These are phyloP conservation scores for Callospermophilus lateralis DNA, from an alignment of 2,113 vertebrate species.

Conservation along the genomic window DNA sequence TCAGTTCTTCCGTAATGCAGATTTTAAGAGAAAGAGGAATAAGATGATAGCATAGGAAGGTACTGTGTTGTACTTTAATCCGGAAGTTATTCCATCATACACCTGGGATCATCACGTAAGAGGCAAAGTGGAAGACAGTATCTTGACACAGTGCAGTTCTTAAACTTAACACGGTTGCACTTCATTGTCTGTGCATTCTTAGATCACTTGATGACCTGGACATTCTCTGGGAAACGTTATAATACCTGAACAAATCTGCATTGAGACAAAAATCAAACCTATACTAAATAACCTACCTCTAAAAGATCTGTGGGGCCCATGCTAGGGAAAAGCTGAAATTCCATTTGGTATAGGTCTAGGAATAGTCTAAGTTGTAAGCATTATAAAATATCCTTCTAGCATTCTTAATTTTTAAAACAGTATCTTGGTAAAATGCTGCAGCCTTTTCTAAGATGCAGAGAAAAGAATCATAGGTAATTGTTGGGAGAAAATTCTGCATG, in stretches of 20 bases:
- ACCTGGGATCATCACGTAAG: too few species aligned
- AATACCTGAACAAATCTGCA: neutral
- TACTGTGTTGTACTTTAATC: neutral
- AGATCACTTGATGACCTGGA: neutral
- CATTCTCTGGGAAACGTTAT: neutral
- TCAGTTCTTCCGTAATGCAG: neutral
- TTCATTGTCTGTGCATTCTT: neutral
- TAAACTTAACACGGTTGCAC: too few species aligned
- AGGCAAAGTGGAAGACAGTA: fast-evolving
- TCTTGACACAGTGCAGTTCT: neutral
- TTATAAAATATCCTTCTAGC: neutral
- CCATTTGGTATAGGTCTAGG: neutral
- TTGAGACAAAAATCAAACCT: neutral
- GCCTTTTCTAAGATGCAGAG: neutral
- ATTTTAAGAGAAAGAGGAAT: neutral
- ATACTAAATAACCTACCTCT: neutral
- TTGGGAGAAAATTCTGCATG: neutral
- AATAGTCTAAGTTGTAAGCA: neutral
- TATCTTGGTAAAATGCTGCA: neutral
- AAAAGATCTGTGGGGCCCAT: neutral
- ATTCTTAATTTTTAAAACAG: neutral
- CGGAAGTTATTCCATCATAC: neutral
- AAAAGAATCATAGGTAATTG: neutral
- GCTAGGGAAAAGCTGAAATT: neutral
- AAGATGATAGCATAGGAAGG: fast-evolving